Base-by-base conservation (phyloP, 2,797 vertebrate species). In the Eurystomus glaucurus region DNA sequence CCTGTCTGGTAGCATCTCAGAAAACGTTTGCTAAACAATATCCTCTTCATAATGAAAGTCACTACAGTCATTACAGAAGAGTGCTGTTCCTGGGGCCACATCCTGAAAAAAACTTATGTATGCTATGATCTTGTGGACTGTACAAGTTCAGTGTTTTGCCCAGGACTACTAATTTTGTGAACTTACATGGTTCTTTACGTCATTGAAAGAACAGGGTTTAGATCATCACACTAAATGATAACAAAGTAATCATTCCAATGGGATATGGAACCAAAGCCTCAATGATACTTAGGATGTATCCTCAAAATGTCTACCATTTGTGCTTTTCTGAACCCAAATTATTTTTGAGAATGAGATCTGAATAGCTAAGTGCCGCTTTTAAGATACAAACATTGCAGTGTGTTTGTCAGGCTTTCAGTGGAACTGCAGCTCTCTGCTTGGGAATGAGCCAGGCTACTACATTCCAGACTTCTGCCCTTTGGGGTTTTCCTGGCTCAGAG, bases 401-500 rank as follows among this genome's bases (percentile, higher is more conserved):
- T 72, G 66, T 90, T 72, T 92, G 46, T 95, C 82, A 87, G 41
- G 33, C 29, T 85, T 84, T 84, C 85, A 76, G 51, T 77, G 69
- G 55, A 70, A 84, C 81, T 91, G 80, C 50, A 82, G 72, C n/a
- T 85, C 11, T 48, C 83, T 86, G 60, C 17, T 78, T 96, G 77
- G 33, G 76, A 57, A 54, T 33, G 31, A 85, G 48, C 41, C 91
- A 96, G 43, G 43, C 10, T 85, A 11, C 68, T 62, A 0, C 88
- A 78, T 72, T 88, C 69, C 76, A 95, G 81, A 66, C 78, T 85
- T 57, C 68, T 9, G 11, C 61, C 57, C 50, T 77, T 61, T 77
- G 58, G 66, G 43, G n/a, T 23, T 94, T 93, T 65, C 31, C 60
- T 85, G 69, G 61, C 81, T 96, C 76, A 75, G 75, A 94, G 51